These are phyloP conservation scores for Litoditis marina DNA, from an alignment of 2,888 invertebrate genomes.

Conservation along the genomic window DNA sequence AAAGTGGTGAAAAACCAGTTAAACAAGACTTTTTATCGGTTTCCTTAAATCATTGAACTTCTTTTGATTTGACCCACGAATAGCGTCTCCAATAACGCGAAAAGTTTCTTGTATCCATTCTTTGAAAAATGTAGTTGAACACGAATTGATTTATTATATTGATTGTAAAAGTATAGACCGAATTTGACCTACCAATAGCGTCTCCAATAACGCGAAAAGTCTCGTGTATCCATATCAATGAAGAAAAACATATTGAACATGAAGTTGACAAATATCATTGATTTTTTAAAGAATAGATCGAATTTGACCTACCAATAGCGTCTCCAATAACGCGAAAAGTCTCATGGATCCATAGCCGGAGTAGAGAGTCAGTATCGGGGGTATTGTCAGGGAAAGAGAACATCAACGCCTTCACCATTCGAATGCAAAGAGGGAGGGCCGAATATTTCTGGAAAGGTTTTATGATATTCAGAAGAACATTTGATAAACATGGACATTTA, in stretches of 20 bases:
- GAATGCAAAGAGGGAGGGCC: conserved; percentile 25
- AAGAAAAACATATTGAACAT: no score
- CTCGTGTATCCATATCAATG: conserved; percentile 52
- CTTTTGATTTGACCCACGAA: no score
- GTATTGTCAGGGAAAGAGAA: conserved; percentile 53
- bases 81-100: no score
- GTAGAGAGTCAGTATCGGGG: conserved; percentile 48
- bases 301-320: conserved; percentile 16
- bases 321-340: conserved; percentile 40
- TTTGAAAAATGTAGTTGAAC: no score
- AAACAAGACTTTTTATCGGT: no score
- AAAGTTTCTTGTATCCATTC: no score
- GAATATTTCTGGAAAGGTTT: conserved; percentile 18
- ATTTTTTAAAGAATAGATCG: neutral
- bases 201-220: conserved; percentile 40
- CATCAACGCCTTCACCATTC: conserved; percentile 39
- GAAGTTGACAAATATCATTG: no score
- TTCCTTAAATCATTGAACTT: no score
- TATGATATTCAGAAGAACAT: neutral
- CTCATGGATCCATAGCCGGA: conserved; percentile 53
- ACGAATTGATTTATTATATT: no score
- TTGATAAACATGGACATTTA: no score
- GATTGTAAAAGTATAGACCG: no score
- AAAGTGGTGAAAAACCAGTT: no score
- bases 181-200: conserved; percentile 21